Conservation (phyloP, 2,888 invertebrate genomes). For the Andrena fulva region DNA sequence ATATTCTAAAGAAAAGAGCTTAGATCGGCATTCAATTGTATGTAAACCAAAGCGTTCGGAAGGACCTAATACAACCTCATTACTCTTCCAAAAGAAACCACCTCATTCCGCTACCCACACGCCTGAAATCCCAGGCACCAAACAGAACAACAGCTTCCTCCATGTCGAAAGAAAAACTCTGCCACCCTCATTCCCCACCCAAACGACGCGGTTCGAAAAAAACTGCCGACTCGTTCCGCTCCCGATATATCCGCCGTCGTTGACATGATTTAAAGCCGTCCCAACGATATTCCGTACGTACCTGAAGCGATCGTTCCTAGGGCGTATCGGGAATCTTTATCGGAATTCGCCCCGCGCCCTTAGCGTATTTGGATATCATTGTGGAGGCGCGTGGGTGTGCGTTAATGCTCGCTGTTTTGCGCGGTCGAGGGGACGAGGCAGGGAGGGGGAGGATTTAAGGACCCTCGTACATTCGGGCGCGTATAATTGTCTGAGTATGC, state of each 20-base stretch:
- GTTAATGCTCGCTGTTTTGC: slow-evolving; percentile 66
- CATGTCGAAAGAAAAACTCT: not conserved
- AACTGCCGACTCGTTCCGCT: not conserved
- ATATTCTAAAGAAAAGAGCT: no score
- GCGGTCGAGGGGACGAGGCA: slow-evolving; percentile 8
- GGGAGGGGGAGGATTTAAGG: slow-evolving; percentile 36
- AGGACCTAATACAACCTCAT: no score
- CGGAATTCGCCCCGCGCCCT: slow-evolving; percentile 54
- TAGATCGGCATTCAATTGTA: no score
- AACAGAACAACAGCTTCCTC: no score
- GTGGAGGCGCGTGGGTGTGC: slow-evolving; percentile 36
- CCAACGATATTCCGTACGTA: slow-evolving; percentile 10
- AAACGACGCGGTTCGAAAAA: not conserved
- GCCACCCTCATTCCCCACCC: not conserved
- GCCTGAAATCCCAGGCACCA: no score
- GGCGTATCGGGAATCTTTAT: slow-evolving; percentile 42
- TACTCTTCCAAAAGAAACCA: no score
- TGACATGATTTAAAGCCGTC: slow-evolving; percentile 19
- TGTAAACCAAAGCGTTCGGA: no score
- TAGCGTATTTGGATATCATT: slow-evolving; percentile 62
- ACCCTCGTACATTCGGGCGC: slow-evolving; percentile 19
- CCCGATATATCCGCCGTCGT: not conserved
- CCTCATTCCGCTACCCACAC: no score
- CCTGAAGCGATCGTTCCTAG: slow-evolving; percentile 7
- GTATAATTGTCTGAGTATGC: slow-evolving; percentile 46